Evolutionary conservation across 2,888 invertebrate species (phyloP).

Genomic region (Adelognathus sp.): DNA sequence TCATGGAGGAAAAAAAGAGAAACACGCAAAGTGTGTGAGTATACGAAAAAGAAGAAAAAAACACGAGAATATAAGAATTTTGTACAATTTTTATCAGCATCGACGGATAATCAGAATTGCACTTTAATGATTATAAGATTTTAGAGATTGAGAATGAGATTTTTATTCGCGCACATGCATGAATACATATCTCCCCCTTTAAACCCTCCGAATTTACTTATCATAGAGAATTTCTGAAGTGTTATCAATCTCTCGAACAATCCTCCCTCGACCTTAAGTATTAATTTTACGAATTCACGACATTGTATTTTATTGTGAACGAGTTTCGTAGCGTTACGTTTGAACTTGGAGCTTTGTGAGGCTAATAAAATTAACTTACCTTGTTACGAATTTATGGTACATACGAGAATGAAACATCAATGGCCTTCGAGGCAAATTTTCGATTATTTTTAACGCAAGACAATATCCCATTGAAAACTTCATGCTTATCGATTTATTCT

Average conservation of each 20-base stretch:
- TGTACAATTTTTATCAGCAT: conserved; percentile 32
- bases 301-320: not conserved
- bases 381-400: not conserved
- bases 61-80: conserved; percentile 7
- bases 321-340: not conserved
- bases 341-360: not conserved
- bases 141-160: conserved; percentile 19
- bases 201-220: not conserved
- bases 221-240: not conserved
- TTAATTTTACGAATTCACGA: not conserved
- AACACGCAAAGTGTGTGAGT: not conserved
- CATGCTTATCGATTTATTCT: not conserved
- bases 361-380: not conserved
- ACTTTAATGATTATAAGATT: conserved; percentile 11
- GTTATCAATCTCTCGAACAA: not conserved
- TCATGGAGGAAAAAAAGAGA: not conserved
- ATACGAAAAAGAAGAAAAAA: not conserved
- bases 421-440: not conserved
- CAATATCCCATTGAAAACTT: too few relatives aligned
- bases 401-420: not conserved
- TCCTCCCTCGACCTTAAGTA: not conserved
- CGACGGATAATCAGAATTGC: conserved; percentile 16
- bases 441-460: not conserved
- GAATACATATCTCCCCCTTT: conserved; percentile 10
- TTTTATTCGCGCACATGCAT: conserved; percentile 26